phyloP scores from a whole-genome alignment of 2,888 invertebrate genomes.

The Clistopyga incitator region DNA sequence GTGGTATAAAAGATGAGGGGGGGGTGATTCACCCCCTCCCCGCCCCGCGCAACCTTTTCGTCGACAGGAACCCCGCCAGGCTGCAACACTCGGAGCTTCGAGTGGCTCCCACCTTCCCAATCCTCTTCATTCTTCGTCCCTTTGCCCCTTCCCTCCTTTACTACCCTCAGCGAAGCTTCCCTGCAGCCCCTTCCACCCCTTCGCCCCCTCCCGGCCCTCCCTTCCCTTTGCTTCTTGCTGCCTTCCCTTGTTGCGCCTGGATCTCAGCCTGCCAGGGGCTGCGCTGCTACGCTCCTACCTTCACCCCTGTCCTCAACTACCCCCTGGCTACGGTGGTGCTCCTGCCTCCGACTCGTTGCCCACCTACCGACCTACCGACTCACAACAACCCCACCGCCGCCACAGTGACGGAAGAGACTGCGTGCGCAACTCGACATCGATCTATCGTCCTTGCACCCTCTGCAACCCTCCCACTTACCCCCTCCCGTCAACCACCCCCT shows the following conservation, averaged over 20 bases:
- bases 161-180: background rate
- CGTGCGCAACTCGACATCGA: conserved; percentile 79
- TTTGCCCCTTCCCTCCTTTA: background rate
- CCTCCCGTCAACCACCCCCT: conserved; percentile 34
- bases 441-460: conserved; percentile 71
- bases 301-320: conserved; percentile 66
- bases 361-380: conserved; percentile 54
- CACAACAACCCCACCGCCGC: conserved; percentile 57
- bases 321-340: conserved; percentile 60
- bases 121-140: background rate
- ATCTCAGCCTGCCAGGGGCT: conserved; percentile 63
- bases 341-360: conserved; percentile 68
- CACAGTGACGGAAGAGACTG: conserved; percentile 73
- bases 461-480: conserved; percentile 51
- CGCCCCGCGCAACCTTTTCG: conserved; percentile 18
- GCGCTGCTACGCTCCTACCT: conserved; percentile 34
- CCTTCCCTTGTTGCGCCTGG: conserved; percentile 62
- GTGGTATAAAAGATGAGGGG: conserved; percentile 13
- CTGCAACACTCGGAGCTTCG: conserved; percentile 24
- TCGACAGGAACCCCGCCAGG: conserved; percentile 26
- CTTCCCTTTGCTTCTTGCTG: background rate
- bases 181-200: background rate
- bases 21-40: conserved; percentile 9
- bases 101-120: background rate
- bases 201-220: background rate